A percentile compares a stretch with the other conserved stretches of the same genome.
Evolutionary conservation across 2,113 vertebrate species (phyloP).

Genomic region (Zapornia atra): DNA sequence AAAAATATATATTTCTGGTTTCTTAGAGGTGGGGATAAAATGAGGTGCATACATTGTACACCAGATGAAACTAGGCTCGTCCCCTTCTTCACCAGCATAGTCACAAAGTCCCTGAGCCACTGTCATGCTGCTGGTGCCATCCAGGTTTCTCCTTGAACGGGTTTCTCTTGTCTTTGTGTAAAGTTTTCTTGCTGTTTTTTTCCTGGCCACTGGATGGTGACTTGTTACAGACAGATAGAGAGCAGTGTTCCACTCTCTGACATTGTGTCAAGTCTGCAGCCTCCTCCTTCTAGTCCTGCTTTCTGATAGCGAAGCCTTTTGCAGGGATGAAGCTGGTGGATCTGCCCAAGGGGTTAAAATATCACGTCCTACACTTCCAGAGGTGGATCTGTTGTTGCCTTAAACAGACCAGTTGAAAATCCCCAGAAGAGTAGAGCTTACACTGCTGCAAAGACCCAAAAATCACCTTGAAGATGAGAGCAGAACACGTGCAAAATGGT

Average conservation of each 20-base stretch:
- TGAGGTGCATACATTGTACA: not conserved
- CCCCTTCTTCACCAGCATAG: not conserved
- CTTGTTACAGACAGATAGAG: not conserved
- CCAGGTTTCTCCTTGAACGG: not conserved
- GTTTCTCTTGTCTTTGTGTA: not conserved
- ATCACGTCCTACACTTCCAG: not conserved
- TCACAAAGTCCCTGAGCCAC: accelerated
- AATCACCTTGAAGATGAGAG: not conserved
- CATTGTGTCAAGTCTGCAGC: not conserved
- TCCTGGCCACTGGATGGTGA: not conserved
- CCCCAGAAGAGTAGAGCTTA: not conserved
- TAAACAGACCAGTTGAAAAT: not conserved
- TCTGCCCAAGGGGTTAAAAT: not conserved
- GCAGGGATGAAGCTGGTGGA: not conserved
- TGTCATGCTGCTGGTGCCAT: not conserved
- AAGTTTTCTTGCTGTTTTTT: not conserved
- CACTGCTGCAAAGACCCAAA: not conserved
- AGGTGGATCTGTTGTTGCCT: not conserved
- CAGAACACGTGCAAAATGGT: not conserved
- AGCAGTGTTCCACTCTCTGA: not conserved
- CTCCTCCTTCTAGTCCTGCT: not conserved
- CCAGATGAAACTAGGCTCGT: not conserved
- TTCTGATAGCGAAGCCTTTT: not conserved
- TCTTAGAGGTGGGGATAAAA: not conserved
- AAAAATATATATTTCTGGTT: not conserved